These are phyloP conservation scores for Gryon sp. DNA, from an alignment of 1,140 invertebrate species.

Conservation along the genomic window DNA sequence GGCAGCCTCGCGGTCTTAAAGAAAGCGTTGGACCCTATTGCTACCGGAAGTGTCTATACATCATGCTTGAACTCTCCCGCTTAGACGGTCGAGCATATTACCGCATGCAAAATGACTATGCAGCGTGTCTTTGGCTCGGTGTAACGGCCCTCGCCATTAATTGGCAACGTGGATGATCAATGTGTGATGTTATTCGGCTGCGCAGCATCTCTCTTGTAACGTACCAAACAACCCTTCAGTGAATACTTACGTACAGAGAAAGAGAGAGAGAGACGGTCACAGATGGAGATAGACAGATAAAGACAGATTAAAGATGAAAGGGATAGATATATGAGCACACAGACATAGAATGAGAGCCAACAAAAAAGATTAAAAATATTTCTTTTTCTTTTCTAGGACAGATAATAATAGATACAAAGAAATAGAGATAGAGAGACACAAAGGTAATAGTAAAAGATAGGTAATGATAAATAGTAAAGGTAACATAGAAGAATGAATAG, in stretches of 20 bases:
- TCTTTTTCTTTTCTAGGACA: too few relatives aligned
- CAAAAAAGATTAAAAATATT: too few relatives aligned
- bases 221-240: constrained; percentile 40
- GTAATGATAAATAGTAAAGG: too few relatives aligned
- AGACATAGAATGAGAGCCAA: too few relatives aligned
- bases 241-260: constrained; percentile 37
- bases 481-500: too few relatives aligned
- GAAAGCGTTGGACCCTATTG: constrained; percentile 43
- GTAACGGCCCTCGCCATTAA: constrained; percentile 61
- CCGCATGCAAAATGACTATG: constrained; percentile 52
- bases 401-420: too few relatives aligned
- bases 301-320: too few relatives aligned
- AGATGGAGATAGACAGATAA: too few relatives aligned
- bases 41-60: constrained; percentile 57
- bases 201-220: constrained; percentile 51
- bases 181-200: constrained; percentile 65
- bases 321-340: too few relatives aligned
- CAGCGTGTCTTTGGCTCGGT: constrained; percentile 57
- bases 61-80: constrained; percentile 41
- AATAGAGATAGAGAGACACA: not conserved
- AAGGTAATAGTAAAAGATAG: constrained; percentile 2
- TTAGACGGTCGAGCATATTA: constrained; percentile 46
- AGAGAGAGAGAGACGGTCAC: too few relatives aligned
- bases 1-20: constrained; percentile 17
- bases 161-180: constrained; percentile 67